Evolutionary conservation across 2,888 invertebrate genomes (phyloP).

Genomic region (Melitaea athalia): DNA sequence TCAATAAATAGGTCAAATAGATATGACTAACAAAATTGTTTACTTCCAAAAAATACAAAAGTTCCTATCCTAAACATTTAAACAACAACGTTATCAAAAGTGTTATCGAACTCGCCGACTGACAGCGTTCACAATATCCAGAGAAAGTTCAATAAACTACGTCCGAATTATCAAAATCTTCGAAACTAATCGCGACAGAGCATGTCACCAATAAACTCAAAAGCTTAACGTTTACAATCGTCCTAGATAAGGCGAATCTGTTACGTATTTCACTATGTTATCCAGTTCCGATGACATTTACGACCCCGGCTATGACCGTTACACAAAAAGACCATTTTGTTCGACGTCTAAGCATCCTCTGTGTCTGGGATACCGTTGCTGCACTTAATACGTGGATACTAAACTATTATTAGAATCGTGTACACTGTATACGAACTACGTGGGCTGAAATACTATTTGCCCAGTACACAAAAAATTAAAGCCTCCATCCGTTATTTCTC

Average conservation of each 20-base stretch:
- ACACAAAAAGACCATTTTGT: constrained; percentile 40
- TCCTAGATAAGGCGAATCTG: constrained; percentile 34
- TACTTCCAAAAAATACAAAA: too few relatives aligned
- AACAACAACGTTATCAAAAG: too few relatives aligned
- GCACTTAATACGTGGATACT: constrained; percentile 32
- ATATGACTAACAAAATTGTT: too few relatives aligned
- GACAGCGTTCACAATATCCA: background rate
- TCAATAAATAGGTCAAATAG: too few relatives aligned
- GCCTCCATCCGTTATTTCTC: constrained; percentile 4
- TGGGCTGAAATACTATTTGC: constrained; percentile 25
- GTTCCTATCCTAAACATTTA: too few relatives aligned
- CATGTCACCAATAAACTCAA: constrained; percentile 14
- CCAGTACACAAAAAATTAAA: constrained; percentile 19
- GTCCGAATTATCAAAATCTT: background rate
- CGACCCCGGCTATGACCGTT: constrained; percentile 44
- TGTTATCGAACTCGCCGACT: too few relatives aligned
- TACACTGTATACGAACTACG: constrained; percentile 29
- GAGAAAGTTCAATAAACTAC: background rate
- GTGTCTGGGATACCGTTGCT: constrained; percentile 35
- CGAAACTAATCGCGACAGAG: background rate
- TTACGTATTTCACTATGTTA: constrained; percentile 41
- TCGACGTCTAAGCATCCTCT: constrained; percentile 33
- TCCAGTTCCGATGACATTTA: constrained; percentile 50
- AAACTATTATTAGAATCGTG: constrained; percentile 32
- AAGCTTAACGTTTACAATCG: constrained; percentile 28